phyloP scores from a whole-genome alignment of 2,888 invertebrate genomes.

The Hemistola chrysoprasaria region DNA sequence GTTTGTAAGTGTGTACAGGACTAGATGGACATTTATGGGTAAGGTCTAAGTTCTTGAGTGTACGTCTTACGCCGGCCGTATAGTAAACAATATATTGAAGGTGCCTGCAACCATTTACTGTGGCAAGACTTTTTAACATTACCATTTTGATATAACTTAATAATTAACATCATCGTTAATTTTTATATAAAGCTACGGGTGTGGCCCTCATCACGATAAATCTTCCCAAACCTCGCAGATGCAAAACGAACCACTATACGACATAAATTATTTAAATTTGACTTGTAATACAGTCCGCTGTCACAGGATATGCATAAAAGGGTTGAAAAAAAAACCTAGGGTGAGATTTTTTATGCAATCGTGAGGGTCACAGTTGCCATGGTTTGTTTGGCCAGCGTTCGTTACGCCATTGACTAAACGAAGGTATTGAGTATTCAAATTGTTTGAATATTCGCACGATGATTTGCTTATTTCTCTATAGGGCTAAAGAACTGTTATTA shows the following conservation, averaged over 20 bases:
- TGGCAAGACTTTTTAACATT: too few relatives aligned
- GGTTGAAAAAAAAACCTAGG: conserved; percentile 70
- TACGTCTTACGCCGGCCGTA: too few relatives aligned
- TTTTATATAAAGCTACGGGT: conserved; percentile 6
- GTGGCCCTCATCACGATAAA: conserved; percentile 20
- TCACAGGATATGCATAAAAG: conserved; percentile 80
- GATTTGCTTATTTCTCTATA: conserved; percentile 37
- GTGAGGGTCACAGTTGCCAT: conserved; percentile 51
- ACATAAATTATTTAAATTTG: conserved; percentile 82
- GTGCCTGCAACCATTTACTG: too few relatives aligned
- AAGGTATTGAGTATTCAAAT: conserved; percentile 61
- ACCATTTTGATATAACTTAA: too few relatives aligned
- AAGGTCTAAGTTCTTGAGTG: too few relatives aligned
- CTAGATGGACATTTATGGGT: too few relatives aligned
- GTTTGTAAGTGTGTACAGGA: too few relatives aligned
- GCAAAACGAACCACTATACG: conserved; percentile 56
- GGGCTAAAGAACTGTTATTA: conserved; percentile 1
- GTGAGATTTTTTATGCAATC: conserved; percentile 66
- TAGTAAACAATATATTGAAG: too few relatives aligned
- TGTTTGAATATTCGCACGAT: conserved; percentile 59
- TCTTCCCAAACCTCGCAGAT: conserved; percentile 55
- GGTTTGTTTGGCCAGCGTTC: conserved; percentile 56
- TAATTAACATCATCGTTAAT: neutral
- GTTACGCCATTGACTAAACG: conserved; percentile 57
- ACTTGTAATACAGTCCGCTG: conserved; percentile 75